Base-by-base conservation (phyloP, 2,113 vertebrate species). In the Phrynosoma platyrhinos region DNA sequence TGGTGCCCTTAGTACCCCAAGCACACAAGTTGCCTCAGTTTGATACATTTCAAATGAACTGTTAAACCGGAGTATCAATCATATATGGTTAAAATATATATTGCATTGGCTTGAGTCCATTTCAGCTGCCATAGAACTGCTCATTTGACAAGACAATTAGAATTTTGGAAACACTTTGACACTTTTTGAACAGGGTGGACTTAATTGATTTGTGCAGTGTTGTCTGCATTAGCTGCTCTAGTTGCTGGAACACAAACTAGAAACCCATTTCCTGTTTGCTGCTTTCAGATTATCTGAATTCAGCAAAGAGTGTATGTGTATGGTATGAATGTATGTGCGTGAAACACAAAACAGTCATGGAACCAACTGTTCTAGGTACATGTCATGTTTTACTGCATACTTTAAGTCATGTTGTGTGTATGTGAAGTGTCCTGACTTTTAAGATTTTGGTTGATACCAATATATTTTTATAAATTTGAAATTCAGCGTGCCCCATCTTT, bases 381-480 rank as follows among this genome's bases (percentile, higher is more conserved):
- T 91, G 90, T 93, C 94, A 80, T 85, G 81, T 96, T 95, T 95
- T 94, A 91, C 85, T 91, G 85, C 92, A 93, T 95, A 92, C 92
- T 94, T 94, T 91, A 90, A 95, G 95, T 96, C n/a, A 87, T 42
- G 71, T 92, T 1, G 20, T 95, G 94, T 95, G 95, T 95, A 87
- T 94, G 95, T 96, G 88, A 96, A 94, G 94, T 95, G 91, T 97
- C 94, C 96, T 96, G 94, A 91, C 94, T 90, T 93, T 58, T 92
- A 96, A 96, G 91, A 91, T 94, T 95, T 96, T 95, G 93, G 95
- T 96, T 96, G 95, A 96, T 95, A 96, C 89, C 94, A 94, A 94
- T 97, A 96, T 97, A 97, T 97, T 97, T 97, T 97, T 97, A 96
- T 97, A 97, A 96, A 94, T 96, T 88, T 94, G 74, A 96, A 95